A percentile compares a stretch with the other conserved stretches of the same genome.
Evolutionary conservation across 2,113 vertebrate genomes (phyloP).

Genomic region (Hippocampus guttulatus): DNA sequence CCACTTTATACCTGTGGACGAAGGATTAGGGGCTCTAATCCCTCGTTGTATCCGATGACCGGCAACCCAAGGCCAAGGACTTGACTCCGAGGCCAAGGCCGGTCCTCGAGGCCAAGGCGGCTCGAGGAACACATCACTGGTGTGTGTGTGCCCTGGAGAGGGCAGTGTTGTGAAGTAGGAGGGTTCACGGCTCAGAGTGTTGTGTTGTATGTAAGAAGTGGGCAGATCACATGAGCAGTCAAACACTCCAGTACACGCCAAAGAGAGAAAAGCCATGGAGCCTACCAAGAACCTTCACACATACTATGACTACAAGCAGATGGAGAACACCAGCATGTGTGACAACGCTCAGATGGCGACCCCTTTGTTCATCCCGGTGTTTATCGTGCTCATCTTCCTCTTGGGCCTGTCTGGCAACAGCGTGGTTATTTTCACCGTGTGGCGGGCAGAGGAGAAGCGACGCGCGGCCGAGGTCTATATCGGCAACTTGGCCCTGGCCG

Average conservation of each 20-base stretch:
- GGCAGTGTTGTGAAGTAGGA: constrained; percentile 13
- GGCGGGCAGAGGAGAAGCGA: constrained; percentile 70
- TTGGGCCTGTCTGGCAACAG: constrained; percentile 74
- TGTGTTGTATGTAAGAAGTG: constrained; percentile 40
- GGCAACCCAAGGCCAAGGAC: too few relatives aligned
- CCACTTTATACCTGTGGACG: too few relatives aligned
- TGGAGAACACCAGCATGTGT: constrained; percentile 61
- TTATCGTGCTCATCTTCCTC: constrained; percentile 77
- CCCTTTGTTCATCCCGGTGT: constrained; percentile 76
- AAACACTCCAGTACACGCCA: constrained; percentile 35
- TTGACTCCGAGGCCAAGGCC: too few relatives aligned
- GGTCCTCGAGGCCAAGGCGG: too few relatives aligned
- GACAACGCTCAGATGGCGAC: constrained; percentile 72
- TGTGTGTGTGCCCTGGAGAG: too few relatives aligned
- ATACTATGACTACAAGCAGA: constrained; percentile 54
- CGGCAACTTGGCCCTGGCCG: constrained; percentile 80
- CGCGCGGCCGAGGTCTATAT: constrained; percentile 79
- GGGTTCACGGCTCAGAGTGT: constrained; percentile 8
- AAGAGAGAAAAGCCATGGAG: constrained; percentile 37
- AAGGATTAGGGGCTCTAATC: too few relatives aligned
- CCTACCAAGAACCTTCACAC: constrained; percentile 18
- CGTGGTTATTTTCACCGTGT: constrained; percentile 81
- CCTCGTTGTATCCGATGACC: too few relatives aligned
- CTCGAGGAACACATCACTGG: too few relatives aligned
- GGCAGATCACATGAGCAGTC: constrained; percentile 31